phyloP scores from a whole-genome alignment of 1,140 invertebrate species.

The Aporrectodea caliginosa region DNA sequence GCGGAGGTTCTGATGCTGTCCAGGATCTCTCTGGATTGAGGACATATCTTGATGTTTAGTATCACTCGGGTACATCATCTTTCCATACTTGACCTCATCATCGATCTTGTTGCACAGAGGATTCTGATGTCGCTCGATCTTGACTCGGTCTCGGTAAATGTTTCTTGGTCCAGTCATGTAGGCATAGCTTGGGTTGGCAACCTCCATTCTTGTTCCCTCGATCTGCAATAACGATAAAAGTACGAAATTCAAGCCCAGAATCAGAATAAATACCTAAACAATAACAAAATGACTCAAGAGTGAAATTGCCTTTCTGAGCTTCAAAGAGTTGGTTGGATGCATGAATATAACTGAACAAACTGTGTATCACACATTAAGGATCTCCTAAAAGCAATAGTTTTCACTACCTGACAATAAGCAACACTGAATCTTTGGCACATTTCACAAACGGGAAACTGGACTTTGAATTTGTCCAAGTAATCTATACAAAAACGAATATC shows the following conservation, averaged over 20 bases:
- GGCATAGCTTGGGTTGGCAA: constrained; percentile 1
- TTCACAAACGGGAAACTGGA: no score
- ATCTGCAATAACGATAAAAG: neutral
- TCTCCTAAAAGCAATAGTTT: no score
- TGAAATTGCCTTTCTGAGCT: no score
- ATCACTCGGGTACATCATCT: neutral
- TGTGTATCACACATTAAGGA: no score
- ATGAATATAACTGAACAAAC: no score
- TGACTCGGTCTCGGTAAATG: neutral
- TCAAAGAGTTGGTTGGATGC: no score
- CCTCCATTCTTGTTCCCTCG: neutral
- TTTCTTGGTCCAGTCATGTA: neutral
- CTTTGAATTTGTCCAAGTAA: no score
- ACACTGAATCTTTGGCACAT: no score
- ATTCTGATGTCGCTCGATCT: neutral
- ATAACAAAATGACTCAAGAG: no score
- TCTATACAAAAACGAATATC: no score
- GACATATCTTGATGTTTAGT: neutral
- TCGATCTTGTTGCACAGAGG: neutral
- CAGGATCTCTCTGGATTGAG: neutral
- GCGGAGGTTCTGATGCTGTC: neutral
- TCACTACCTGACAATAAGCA: no score
- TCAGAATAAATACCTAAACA: neutral
- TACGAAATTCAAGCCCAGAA: neutral
- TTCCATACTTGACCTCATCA: neutral